phyloP scores from a whole-genome alignment of 1,140 invertebrate species.

The Hestina assimilis region DNA sequence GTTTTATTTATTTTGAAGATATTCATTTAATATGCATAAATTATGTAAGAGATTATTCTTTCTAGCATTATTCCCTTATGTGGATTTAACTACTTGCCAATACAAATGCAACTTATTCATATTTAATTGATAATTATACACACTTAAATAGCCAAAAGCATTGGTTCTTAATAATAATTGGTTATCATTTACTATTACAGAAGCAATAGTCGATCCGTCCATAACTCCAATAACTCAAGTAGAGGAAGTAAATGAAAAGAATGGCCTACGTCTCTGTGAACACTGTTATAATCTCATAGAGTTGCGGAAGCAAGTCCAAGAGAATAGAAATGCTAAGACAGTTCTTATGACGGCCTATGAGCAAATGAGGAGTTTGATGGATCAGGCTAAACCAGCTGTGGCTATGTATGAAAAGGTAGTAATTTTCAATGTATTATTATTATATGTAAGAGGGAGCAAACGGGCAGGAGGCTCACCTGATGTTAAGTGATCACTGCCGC shows the following conservation, averaged over 20 bases:
- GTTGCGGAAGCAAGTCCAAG: slow-evolving; percentile 87
- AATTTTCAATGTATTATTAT: too few relatives aligned
- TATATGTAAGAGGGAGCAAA: too few relatives aligned
- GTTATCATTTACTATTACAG: slow-evolving; percentile 53
- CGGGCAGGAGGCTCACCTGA: too few relatives aligned
- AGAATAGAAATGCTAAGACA: slow-evolving; percentile 88
- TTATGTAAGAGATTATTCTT: too few relatives aligned
- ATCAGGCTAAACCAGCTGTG: slow-evolving; percentile 86
- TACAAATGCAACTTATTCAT: too few relatives aligned
- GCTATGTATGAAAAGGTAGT: slow-evolving; percentile 91
- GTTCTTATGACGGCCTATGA: slow-evolving; percentile 91
- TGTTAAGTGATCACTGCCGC: too few relatives aligned
- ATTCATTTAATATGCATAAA: too few relatives aligned
- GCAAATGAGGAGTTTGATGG: slow-evolving; percentile 85
- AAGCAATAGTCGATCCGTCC: slow-evolving; percentile 79
- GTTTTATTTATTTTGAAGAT: background rate
- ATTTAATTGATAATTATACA: background rate
- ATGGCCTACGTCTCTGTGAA: slow-evolving; percentile 87
- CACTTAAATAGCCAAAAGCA: too few relatives aligned
- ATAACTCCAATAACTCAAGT: slow-evolving; percentile 68
- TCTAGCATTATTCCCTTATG: too few relatives aligned
- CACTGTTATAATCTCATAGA: slow-evolving; percentile 93
- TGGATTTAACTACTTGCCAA: too few relatives aligned
- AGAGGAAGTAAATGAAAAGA: slow-evolving; percentile 74
- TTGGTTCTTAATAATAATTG: too few relatives aligned